Evolutionary conservation across 2,113 vertebrate genomes (phyloP), one percentile per base, ranked within the genome.

Genomic region (Aplodontia rufa): DNA sequence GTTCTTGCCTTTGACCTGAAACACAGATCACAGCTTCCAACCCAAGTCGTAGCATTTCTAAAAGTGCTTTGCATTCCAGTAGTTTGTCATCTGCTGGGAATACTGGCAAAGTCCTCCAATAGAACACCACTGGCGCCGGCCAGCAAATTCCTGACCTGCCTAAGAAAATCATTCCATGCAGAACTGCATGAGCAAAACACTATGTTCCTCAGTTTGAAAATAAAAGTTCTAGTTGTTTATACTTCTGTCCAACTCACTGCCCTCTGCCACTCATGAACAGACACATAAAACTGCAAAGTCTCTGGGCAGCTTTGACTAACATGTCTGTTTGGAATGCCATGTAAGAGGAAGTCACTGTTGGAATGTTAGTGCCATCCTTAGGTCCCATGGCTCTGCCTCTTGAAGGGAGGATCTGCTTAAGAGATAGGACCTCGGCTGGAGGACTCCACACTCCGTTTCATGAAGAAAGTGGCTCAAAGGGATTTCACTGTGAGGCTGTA

Each of bases 1-100:
- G 96, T 82, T 97, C 89, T 96, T 98, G 97, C 95, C 94, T 97
- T 97, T 97, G 97, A 98, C 97, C 97, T 96, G 81, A 93, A 96
- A 94, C 93, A 93, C 80, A 97, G 91, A 96, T 97, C 95, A 96
- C 0, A 1, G 72, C 90, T 96, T 90, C 93, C 84, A 96, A 69
- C 47, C 26, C 28, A 51, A 94, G 91, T 49, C 40, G 87, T 95
- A 82, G 83, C 71, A 74, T 96, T 94, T 92, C 49, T 92, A 30
- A 75, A 87, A 87, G 91, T 84, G 74, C 79, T 91, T 95, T 58
- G 35, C 95, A 82, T 95, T 93, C 89, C 94, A 89, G 28, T 42
- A 7, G 35, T 82, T 55, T 86, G 84, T 91, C 72, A 64, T 80
- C 87, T 84, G 17, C 16, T 20, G 42, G n/a, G 76, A 95, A 94